Percentiles rank a stretch among this genome's conserved stretches.
These are phyloP conservation scores for Chirona hameri DNA, from an alignment of 2,888 invertebrate species.

Conservation along the genomic window DNA sequence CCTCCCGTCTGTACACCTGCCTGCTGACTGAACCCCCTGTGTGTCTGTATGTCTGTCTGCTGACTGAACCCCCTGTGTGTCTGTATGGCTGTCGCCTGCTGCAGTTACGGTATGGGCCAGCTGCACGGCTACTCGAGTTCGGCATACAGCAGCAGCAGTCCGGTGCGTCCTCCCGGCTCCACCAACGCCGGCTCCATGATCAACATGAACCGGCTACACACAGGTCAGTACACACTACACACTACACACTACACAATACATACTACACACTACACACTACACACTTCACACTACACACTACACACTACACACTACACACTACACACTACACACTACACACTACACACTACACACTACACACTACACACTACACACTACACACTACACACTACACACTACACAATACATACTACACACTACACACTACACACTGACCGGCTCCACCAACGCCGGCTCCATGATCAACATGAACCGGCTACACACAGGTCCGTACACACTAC, in stretches of 20 bases:
- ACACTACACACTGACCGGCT: not conserved
- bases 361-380: no score
- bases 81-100: not conserved
- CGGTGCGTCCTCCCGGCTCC: not conserved
- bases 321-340: no score
- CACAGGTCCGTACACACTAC: not conserved
- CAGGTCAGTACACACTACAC: not conserved
- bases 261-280: no score
- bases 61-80: no score
- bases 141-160: constrained; percentile 23
- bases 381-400: no score
- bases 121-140: constrained; percentile 24
- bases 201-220: constrained; percentile 1
- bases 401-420: no score
- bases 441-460: constrained; percentile 11
- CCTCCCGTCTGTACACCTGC: no score
- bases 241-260: no score
- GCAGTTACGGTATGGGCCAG: constrained; percentile 5
- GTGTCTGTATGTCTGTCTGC: no score
- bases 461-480: constrained; percentile 10
- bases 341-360: no score
- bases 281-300: not conserved
- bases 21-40: no score
- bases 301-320: no score
- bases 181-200: constrained; percentile 23